phyloP scores from a whole-genome alignment of 2,888 invertebrate species.

The Scrobipalpa costella region DNA sequence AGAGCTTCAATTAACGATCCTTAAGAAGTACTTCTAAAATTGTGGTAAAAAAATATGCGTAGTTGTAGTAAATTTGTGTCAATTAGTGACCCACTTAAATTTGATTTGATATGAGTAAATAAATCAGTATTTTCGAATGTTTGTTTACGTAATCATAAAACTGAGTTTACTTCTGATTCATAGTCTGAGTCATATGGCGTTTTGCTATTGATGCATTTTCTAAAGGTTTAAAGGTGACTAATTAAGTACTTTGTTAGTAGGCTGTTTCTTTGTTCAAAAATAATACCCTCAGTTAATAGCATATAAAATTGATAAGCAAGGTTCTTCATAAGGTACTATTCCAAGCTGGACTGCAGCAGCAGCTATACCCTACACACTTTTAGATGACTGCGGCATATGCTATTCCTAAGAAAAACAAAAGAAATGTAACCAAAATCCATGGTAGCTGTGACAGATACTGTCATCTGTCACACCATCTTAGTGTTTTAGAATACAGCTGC shows the following conservation, averaged over 20 bases:
- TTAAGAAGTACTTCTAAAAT: too few species aligned
- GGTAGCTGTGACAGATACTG: too few species aligned
- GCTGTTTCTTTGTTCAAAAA: background rate
- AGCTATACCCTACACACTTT: too few species aligned
- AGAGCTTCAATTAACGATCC: too few species aligned
- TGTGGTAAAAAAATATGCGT: background rate
- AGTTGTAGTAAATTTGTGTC: background rate
- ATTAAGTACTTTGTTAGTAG: constrained; percentile 3
- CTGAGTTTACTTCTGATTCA: background rate
- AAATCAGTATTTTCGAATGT: background rate
- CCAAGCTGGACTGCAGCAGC: too few species aligned
- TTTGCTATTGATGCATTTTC: background rate
- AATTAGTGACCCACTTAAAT: constrained; percentile 1
- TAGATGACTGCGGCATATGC: too few species aligned
- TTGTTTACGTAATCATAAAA: background rate
- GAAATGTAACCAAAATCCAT: too few species aligned
- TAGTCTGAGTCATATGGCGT: constrained; percentile 3
- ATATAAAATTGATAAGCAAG: too few species aligned
- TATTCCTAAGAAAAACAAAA: too few species aligned
- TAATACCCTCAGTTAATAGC: background rate
- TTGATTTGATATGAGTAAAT: background rate
- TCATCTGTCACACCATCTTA: too few species aligned
- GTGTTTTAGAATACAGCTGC: too few species aligned
- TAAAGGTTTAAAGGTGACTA: constrained; percentile 5
- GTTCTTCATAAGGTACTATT: too few species aligned